Evolutionary conservation across 2,888 invertebrate genomes (phyloP), one percentile per base, ranked within the genome.

Genomic region (Bellardia bayeri): DNA sequence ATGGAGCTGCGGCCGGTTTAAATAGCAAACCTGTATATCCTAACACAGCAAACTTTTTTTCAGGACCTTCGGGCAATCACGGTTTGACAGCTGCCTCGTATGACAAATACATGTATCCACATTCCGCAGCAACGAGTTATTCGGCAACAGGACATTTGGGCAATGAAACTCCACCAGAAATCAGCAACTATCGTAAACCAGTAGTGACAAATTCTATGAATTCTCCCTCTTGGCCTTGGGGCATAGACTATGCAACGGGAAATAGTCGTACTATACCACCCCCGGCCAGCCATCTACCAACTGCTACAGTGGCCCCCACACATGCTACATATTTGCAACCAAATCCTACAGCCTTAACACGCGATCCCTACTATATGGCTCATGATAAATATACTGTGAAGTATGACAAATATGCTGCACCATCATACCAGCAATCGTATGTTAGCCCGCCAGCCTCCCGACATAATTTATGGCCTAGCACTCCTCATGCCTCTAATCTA

Each of bases 81-180:
- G 74, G 69, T 13, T 69, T 74, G 23, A 13, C 78, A 54, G 9
- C 80, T 14, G 6, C 74, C 9, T 9, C 88, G n/a, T 89, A 87
- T 69, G 89, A 90, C 9, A 90, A 92, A 74, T 92, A 92, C 33
- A 90, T 92, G 90, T 89, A 91, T 58, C 66, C 86, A 13, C 78
- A 86, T 78, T 76, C 2, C 75, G 75, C 1, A 63, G 86, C 76
- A 81, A 40, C 80, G 2, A 75, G 74, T 33, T 85, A 89, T 37
- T 49, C 87, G 6, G 45, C 45, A 45, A 4, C 79, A 2, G 42
- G 54, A 2, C 69, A 85, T 49, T 58, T 85, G 37, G 84, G 71
- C 3, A 81, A 71, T 45, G 81, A 87, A 58, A 58, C 68, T 3
- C 63, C 82, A 30, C 42, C 86, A 2, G 61, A 83, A 23, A 64